phyloP scores from a whole-genome alignment of 1,140 invertebrate genomes.

The Hestina assimilis region DNA sequence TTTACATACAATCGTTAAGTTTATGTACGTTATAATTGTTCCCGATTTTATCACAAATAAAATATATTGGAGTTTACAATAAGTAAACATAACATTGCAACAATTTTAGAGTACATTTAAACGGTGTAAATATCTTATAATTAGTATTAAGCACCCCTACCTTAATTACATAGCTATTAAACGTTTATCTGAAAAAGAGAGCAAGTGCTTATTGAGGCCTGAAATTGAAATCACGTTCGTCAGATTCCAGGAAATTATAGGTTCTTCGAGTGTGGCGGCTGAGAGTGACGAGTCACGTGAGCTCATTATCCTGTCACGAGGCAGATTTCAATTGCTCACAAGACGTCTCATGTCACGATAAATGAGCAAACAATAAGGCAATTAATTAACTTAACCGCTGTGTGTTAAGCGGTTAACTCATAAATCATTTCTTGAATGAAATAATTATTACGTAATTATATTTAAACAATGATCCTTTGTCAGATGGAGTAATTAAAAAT shows the following conservation, averaged over 20 bases:
- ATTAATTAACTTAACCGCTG: conserved; percentile 9
- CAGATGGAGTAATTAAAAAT: too few relatives aligned
- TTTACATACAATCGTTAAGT: too few relatives aligned
- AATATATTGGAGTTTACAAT: too few relatives aligned
- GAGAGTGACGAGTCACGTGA: conserved; percentile 53
- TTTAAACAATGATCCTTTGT: too few relatives aligned
- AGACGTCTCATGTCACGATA: conserved; percentile 16
- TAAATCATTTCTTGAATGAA: neutral
- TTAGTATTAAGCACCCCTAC: conserved; percentile 26
- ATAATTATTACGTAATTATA: neutral
- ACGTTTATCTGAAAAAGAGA: conserved; percentile 24
- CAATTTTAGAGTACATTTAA: too few relatives aligned
- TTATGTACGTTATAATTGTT: too few relatives aligned
- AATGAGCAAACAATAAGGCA: conserved; percentile 13
- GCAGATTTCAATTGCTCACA: conserved; percentile 21
- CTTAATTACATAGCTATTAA: conserved; percentile 25
- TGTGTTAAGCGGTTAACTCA: neutral
- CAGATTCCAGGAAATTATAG: conserved; percentile 60
- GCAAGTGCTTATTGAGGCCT: conserved; percentile 52
- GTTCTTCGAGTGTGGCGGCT: conserved; percentile 39
- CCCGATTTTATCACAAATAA: too few relatives aligned
- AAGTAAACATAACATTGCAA: too few relatives aligned
- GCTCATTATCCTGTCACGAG: conserved; percentile 57
- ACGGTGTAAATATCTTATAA: conserved; percentile 22
- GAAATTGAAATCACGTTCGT: conserved; percentile 65